phyloP scores from a whole-genome alignment of 1,140 invertebrate species.

The Drosophila melanogaster region DNA sequence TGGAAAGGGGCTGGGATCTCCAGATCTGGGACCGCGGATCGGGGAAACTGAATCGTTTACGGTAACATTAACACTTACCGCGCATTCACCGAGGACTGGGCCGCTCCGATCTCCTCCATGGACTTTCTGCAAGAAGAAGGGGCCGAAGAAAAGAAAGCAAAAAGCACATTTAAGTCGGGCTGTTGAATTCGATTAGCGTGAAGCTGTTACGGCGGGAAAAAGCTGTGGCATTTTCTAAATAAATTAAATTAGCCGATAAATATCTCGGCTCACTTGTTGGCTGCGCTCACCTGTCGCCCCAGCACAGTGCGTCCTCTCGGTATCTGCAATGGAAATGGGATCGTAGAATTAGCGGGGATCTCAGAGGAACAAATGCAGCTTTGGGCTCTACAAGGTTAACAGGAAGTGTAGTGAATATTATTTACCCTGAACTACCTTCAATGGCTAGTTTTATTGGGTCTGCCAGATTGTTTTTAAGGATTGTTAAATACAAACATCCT shows the following conservation, averaged over 20 bases:
- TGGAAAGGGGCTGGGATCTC: background rate
- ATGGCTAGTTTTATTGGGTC: background rate
- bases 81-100: slow-evolving; percentile 88
- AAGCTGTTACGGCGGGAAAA: slow-evolving; percentile 61
- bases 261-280: slow-evolving; percentile 81
- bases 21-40: background rate
- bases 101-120: slow-evolving; percentile 88
- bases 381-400: slow-evolving; percentile 32
- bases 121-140: slow-evolving; percentile 86
- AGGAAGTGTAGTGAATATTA: slow-evolving; percentile 22
- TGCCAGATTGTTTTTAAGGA: background rate
- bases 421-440: background rate
- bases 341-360: slow-evolving; percentile 23
- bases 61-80: slow-evolving; percentile 87
- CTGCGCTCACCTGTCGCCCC: slow-evolving; percentile 89
- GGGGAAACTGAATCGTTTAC: slow-evolving; percentile 65
- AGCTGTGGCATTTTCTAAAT: slow-evolving; percentile 78
- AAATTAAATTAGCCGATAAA: slow-evolving; percentile 84
- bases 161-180: slow-evolving; percentile 53
- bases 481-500: background rate
- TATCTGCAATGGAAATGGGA: slow-evolving; percentile 87
- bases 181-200: slow-evolving; percentile 77
- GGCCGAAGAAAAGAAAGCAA: slow-evolving; percentile 30
- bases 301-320: slow-evolving; percentile 90
- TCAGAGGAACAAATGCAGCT: background rate